phyloP scores from a whole-genome alignment of 2,797 vertebrate species.

The Pangasius krempfi region DNA sequence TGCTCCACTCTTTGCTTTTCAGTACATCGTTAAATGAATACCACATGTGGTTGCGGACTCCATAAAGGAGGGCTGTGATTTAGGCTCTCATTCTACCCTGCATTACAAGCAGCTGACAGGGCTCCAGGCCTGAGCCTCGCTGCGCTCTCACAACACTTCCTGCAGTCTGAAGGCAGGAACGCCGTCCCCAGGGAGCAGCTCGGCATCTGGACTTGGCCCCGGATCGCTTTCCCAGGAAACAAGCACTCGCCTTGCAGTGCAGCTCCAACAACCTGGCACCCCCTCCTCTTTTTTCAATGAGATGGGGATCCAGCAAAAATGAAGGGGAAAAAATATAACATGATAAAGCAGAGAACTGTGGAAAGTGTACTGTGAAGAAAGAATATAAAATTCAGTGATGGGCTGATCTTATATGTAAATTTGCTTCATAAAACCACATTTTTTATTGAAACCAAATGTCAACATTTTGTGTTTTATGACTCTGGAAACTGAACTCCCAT shows the following conservation, averaged over 20 bases:
- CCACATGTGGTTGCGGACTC: constrained; percentile 72
- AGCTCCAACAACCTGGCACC: constrained; percentile 73
- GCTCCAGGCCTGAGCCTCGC: constrained; percentile 68
- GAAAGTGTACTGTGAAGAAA: not conserved
- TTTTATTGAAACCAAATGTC: constrained; percentile 16
- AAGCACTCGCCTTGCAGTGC: constrained; percentile 78
- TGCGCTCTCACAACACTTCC: constrained; percentile 76
- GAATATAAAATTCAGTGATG: constrained; percentile 7
- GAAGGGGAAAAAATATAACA: not conserved
- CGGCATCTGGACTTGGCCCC: constrained; percentile 90
- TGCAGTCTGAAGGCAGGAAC: constrained; percentile 75
- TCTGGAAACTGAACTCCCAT: constrained; percentile 26
- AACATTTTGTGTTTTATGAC: constrained; percentile 21
- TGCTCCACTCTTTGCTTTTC: constrained; percentile 65
- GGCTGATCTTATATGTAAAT: not conserved
- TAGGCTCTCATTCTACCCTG: constrained; percentile 67
- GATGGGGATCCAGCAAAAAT: constrained; percentile 27
- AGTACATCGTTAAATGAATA: constrained; percentile 77
- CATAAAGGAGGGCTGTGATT: constrained; percentile 70
- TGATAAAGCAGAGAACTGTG: not conserved
- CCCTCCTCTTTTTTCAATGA: constrained; percentile 52
- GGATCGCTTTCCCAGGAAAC: constrained; percentile 90
- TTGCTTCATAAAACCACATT: constrained; percentile 1
- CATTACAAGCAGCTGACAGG: constrained; percentile 71
- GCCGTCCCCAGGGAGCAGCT: constrained; percentile 79